Conservation (phyloP, 2,797 vertebrate species). For the Syngnathus rostellatus region DNA sequence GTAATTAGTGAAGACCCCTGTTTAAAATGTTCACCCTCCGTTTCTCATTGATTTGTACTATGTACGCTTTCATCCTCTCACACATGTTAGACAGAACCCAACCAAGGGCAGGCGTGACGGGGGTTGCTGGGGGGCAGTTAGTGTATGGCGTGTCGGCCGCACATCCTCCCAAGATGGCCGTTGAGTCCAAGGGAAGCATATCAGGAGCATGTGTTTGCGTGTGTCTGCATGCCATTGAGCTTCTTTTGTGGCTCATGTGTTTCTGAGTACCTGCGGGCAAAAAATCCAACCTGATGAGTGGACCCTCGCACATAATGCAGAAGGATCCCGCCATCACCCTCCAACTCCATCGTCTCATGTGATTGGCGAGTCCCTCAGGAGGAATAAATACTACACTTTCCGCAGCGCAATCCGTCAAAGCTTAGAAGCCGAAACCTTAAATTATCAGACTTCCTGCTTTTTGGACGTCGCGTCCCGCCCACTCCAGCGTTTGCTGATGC, state of each 20-base stretch:
- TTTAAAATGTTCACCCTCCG: conserved; percentile 26
- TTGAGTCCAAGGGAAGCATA: conserved; percentile 51
- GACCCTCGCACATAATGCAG: conserved; percentile 29
- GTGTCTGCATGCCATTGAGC: conserved; percentile 32
- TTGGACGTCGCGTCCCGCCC: conserved; percentile 40
- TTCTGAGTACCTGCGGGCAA: conserved; percentile 31
- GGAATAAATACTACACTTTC: conserved; percentile 70
- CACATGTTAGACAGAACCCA: conserved; percentile 42
- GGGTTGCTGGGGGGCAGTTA: conserved; percentile 43
- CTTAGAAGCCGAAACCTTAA: conserved; percentile 67
- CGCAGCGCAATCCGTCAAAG: conserved; percentile 69
- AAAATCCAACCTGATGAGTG: conserved; percentile 20
- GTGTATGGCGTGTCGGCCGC: conserved; percentile 61
- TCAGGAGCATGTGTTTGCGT: conserved; percentile 41
- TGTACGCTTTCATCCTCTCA: conserved; percentile 32
- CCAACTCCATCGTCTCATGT: conserved; percentile 45
- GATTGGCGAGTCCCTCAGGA: conserved; percentile 74
- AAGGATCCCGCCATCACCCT: conserved; percentile 8
- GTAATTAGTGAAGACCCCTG: background rate
- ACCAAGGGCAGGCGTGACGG: conserved; percentile 12
- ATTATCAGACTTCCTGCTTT: conserved; percentile 73
- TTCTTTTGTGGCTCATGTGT: conserved; percentile 34
- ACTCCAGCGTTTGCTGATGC: conserved; percentile 52
- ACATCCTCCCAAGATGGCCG: conserved; percentile 68
- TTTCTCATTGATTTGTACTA: conserved; percentile 7